Percentiles rank a stretch among this genome's conserved stretches.
These are phyloP conservation scores for Glandiceps talaboti DNA, from an alignment of 53 echinoderm and acorn worm genomes.

Conservation along the genomic window DNA sequence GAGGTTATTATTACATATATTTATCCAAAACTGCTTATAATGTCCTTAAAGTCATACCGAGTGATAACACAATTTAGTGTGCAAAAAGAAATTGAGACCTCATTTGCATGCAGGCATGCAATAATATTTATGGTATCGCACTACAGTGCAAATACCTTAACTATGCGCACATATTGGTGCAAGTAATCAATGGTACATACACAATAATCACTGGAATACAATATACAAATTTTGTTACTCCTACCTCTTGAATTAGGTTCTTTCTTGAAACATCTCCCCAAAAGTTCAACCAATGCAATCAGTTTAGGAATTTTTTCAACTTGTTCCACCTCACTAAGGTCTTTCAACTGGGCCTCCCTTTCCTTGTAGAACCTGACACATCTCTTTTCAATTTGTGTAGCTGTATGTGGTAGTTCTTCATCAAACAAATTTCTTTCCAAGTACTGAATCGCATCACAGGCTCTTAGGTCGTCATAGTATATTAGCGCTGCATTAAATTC, in stretches of 20 bases:
- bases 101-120: too few relatives aligned
- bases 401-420: neutral
- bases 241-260: conserved; percentile 44
- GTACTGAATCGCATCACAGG: conserved; percentile 17
- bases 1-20: too few relatives aligned
- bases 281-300: conserved; percentile 11
- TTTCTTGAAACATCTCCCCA: conserved; percentile 13
- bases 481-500: conserved; percentile 36
- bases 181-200: too few relatives aligned
- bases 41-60: too few relatives aligned
- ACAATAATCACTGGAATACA: too few relatives aligned
- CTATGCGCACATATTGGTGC: too few relatives aligned
- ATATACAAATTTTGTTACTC: too few relatives aligned
- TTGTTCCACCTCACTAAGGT: conserved; percentile 18
- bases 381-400: neutral
- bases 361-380: conserved; percentile 23
- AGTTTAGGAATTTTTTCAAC: conserved; percentile 33
- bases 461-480: conserved; percentile 39
- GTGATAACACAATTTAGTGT: too few relatives aligned
- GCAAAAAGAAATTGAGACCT: too few relatives aligned
- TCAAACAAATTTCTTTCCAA: conserved; percentile 18
- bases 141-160: too few relatives aligned
- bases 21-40: too few relatives aligned
- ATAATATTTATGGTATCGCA: too few relatives aligned
- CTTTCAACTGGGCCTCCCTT: conserved; percentile 26